Conservation (phyloP, 2,888 invertebrate species). For the Heteropelma amictum region DNA sequence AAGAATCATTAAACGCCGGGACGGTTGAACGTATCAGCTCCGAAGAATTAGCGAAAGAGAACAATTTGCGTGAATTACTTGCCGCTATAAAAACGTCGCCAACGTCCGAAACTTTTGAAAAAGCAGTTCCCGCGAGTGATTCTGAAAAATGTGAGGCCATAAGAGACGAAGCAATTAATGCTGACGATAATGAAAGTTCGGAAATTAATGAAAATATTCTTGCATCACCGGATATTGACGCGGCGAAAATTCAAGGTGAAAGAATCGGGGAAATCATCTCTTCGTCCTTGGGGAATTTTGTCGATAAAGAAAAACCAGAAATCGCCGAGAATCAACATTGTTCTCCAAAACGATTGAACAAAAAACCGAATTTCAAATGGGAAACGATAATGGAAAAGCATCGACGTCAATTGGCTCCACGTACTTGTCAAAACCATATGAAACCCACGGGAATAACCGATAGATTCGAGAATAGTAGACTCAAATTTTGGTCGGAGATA, state of each 20-base stretch:
- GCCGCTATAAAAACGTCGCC: background rate
- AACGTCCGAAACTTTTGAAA: background rate
- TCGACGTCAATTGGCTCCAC: background rate
- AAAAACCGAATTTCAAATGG: conserved; percentile 50
- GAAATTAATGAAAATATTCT: background rate
- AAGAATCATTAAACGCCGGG: conserved; percentile 8
- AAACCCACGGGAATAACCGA: background rate
- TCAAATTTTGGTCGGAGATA: conserved; percentile 17
- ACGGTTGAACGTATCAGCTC: conserved; percentile 3
- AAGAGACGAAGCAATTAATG: background rate
- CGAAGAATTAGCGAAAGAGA: background rate
- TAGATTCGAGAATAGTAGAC: background rate
- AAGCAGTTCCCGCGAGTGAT: background rate
- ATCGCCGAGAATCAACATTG: background rate
- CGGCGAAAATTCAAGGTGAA: no score
- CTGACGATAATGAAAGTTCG: background rate
- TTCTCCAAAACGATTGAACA: conserved; percentile 23
- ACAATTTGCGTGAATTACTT: background rate
- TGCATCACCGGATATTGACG: no score
- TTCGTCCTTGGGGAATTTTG: background rate
- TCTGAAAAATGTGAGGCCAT: background rate
- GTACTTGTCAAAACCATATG: conserved; percentile 8
- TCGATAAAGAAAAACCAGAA: background rate
- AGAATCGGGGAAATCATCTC: background rate
- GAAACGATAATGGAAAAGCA: conserved; percentile 50